These are phyloP conservation scores for Cantharis rufa DNA, from an alignment of 2,888 invertebrate species.

Conservation along the genomic window DNA sequence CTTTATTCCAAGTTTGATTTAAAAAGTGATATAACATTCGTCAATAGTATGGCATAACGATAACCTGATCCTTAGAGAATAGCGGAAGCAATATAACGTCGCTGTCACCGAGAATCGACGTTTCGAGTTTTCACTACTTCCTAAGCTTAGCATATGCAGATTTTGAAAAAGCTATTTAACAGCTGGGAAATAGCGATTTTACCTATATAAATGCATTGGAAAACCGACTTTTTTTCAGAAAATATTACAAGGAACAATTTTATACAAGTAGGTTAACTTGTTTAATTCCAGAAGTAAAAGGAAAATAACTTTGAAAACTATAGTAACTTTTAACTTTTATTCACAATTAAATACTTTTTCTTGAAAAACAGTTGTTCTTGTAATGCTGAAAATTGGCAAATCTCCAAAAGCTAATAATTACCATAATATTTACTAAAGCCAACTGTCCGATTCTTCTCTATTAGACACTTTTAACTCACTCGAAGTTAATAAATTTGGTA, in stretches of 20 bases:
- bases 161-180: neutral
- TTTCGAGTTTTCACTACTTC: slow-evolving; percentile 19
- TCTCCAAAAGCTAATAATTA: slow-evolving; percentile 39
- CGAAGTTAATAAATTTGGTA: neutral
- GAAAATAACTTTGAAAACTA: neutral
- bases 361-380: neutral
- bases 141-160: slow-evolving; percentile 7
- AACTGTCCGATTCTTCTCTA: slow-evolving; percentile 40
- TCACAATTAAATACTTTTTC: neutral
- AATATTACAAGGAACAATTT: neutral
- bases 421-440: slow-evolving; percentile 45
- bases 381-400: slow-evolving; percentile 11
- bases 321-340: neutral
- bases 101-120: slow-evolving; percentile 38
- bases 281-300: neutral
- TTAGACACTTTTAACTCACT: slow-evolving; percentile 35
- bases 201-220: neutral
- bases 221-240: neutral
- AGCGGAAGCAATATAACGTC: slow-evolving; percentile 45
- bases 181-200: neutral
- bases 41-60: slow-evolving; percentile 43
- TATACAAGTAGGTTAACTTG: neutral
- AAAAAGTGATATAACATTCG: slow-evolving; percentile 42
- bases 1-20: slow-evolving; percentile 27
- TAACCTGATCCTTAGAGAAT: slow-evolving; percentile 45